Base-by-base conservation (phyloP, 2,113 vertebrate species). In the Paramisgurnus dabryanus region DNA sequence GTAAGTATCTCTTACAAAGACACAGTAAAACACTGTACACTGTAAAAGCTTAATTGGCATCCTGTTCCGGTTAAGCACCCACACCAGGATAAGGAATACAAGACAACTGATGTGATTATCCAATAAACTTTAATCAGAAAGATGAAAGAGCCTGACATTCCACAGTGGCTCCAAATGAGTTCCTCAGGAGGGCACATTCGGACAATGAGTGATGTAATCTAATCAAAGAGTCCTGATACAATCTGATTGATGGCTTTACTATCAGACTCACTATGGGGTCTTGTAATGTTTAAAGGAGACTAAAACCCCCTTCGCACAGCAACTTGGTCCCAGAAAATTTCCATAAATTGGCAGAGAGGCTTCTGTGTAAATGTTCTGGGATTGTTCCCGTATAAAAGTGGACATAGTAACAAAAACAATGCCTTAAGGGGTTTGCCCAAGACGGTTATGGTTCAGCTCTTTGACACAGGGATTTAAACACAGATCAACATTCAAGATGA, bases 101-200 rank as follows among this genome's bases (percentile, higher is more conserved):
- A 79, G 67, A 68, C 55, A 41, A 79, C 47, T 81, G 67, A 86
- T 64, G 70, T 64, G 49, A 73, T 82, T 69, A 86, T 63, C 34
- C 66, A 81, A 53, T 81, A 69, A 78, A 58, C n/a, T 9, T 34
- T 60, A 65, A 71, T 67, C 76, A 83, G 70, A 39, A 15, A 79
- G 67, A 86, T 80, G 45, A 80, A 78, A 82, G 82, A 50, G 63
- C 7, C 60, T 27, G 11, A 61, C 50, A 72, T 82, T 78, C 76
- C 47, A 47, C 58, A 64, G 55, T 60, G 71, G 79, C 70, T 79
- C 66, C 76, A 74, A 12, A 45, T 18, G 18, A n/a, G 70, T 81
- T 73, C 55, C 78, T 27, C 4, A 57, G 18, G 5, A 69, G 43
- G 73, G 67, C 45, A 73, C 39, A 57, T 72, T 72, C 34, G n/a